Evolutionary conservation across 2,888 invertebrate species (phyloP).

Genomic region (Zelleria hepariella): DNA sequence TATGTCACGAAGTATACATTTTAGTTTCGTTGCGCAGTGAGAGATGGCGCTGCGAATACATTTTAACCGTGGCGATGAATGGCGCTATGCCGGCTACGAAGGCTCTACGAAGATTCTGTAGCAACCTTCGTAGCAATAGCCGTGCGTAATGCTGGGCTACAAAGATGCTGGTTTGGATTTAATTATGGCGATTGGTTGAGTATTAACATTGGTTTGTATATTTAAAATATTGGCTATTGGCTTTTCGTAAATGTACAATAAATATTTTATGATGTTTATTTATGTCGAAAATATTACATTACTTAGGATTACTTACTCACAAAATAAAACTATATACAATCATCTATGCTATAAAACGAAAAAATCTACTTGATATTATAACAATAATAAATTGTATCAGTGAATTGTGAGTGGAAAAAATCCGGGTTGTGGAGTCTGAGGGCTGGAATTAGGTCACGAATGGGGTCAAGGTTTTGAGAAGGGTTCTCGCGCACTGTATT

Average conservation of each 20-base stretch:
- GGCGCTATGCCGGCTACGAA: neutral
- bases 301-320: too few relatives aligned
- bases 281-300: too few relatives aligned
- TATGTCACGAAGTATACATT: neutral
- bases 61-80: neutral
- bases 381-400: too few relatives aligned
- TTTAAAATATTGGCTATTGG: too few relatives aligned
- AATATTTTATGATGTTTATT: too few relatives aligned
- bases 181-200: neutral
- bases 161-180: neutral
- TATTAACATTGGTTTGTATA: neutral
- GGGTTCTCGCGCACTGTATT: neutral
- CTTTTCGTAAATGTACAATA: too few relatives aligned
- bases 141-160: neutral
- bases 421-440: neutral
- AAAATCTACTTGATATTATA: too few relatives aligned
- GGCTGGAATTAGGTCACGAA: neutral
- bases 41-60: neutral
- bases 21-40: neutral
- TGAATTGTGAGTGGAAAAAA: neutral
- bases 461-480: slow-evolving; percentile 4
- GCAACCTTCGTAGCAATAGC: neutral
- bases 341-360: too few relatives aligned
- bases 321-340: too few relatives aligned
- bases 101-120: neutral